These are phyloP conservation scores for Hylaea fasciaria DNA, from an alignment of 2,888 invertebrate species.

Conservation along the genomic window DNA sequence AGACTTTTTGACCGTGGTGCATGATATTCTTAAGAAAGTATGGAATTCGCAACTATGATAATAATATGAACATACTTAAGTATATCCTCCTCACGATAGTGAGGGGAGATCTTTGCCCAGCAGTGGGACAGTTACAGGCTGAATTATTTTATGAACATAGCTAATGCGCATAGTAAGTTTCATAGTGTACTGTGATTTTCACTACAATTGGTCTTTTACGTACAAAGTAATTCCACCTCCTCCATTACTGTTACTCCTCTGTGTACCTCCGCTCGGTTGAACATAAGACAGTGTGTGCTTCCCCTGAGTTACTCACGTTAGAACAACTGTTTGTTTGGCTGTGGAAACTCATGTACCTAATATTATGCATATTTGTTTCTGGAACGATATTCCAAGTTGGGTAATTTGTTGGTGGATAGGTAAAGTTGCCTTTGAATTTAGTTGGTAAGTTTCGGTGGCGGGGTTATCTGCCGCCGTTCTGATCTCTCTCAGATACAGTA, in stretches of 20 bases:
- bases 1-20: too few relatives aligned
- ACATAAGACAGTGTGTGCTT: constrained; percentile 78
- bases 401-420: constrained; percentile 16
- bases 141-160: too few relatives aligned
- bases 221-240: constrained; percentile 7
- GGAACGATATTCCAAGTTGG: constrained; percentile 23
- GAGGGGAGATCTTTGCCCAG: too few relatives aligned
- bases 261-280: constrained; percentile 69
- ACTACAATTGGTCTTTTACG: too few relatives aligned
- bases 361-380: constrained; percentile 43
- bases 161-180: too few relatives aligned
- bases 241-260: constrained; percentile 42
- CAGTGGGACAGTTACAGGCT: too few relatives aligned
- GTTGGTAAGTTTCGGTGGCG: constrained; percentile 3
- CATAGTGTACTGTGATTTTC: too few relatives aligned
- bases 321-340: constrained; percentile 82
- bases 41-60: too few relatives aligned
- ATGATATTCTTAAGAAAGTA: too few relatives aligned
- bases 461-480: neutral
- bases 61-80: too few relatives aligned
- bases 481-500: neutral
- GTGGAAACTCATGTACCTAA: constrained; percentile 63
- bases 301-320: constrained; percentile 68
- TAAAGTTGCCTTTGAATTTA: constrained; percentile 9
- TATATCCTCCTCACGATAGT: too few relatives aligned